These are phyloP conservation scores for Andrena haemorrhoa DNA, from an alignment of 2,888 invertebrate genomes.

Conservation along the genomic window DNA sequence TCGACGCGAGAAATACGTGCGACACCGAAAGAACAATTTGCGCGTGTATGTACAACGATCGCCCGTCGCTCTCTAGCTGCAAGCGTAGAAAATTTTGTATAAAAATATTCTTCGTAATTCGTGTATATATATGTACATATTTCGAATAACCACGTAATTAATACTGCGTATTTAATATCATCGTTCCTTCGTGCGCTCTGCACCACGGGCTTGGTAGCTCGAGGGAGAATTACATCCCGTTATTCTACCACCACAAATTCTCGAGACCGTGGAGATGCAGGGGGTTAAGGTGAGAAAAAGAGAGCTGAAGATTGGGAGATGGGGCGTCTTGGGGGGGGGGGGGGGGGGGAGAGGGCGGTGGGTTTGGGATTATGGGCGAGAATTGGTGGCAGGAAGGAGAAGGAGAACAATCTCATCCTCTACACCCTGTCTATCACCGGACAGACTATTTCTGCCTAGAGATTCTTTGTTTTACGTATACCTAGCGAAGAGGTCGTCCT, in stretches of 20 bases:
- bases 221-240: conserved; percentile 59
- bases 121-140: conserved; percentile 78
- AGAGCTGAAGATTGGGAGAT: conserved; percentile 36
- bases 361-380: conserved; percentile 29
- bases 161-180: conserved; percentile 84
- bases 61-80: conserved; percentile 70
- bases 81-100: conserved; percentile 84
- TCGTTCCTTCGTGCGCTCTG: conserved; percentile 74
- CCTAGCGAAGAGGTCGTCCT: conserved; percentile 55
- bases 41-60: conserved; percentile 78
- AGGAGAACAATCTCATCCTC: conserved; percentile 57
- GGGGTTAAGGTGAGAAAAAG: conserved; percentile 48
- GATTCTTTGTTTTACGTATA: conserved; percentile 65
- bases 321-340: too few species aligned
- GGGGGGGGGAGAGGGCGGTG: too few species aligned
- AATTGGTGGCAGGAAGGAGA: conserved; percentile 55
- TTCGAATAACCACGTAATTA: conserved; percentile 80
- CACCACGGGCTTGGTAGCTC: conserved; percentile 79
- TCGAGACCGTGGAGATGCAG: conserved; percentile 44
- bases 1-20: conserved; percentile 57
- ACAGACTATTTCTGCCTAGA: conserved; percentile 58
- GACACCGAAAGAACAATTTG: conserved; percentile 70
- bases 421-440: conserved; percentile 66
- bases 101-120: conserved; percentile 83
- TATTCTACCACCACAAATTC: conserved; percentile 59